Evolutionary conservation across 2,888 invertebrate species (phyloP).

Genomic region (Caenorhabditis sp.): DNA sequence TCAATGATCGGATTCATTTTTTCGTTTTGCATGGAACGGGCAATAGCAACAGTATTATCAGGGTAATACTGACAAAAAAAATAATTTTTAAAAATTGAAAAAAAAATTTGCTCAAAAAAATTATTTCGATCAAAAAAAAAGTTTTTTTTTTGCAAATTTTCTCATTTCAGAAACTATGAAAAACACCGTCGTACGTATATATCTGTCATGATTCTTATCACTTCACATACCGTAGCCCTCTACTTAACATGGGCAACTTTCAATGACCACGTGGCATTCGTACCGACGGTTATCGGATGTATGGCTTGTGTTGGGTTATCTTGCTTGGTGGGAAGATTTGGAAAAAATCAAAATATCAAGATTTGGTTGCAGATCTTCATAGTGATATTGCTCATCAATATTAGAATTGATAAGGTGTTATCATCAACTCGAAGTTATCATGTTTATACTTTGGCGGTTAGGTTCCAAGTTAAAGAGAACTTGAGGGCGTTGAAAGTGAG

Average conservation of each 20-base stretch:
- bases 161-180: slow-evolving; percentile 36
- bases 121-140: too few species aligned
- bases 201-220: slow-evolving; percentile 7
- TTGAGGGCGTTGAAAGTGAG: slow-evolving; percentile 39
- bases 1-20: slow-evolving; percentile 47
- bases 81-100: not conserved
- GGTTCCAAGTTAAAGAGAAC: slow-evolving; percentile 58
- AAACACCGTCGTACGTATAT: slow-evolving; percentile 28
- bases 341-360: too few species aligned
- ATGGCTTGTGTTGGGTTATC: slow-evolving; percentile 20
- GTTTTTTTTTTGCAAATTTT: not conserved
- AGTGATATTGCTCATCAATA: slow-evolving; percentile 25
- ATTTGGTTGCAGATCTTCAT: slow-evolving; percentile 32
- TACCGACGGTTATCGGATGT: slow-evolving; percentile 22
- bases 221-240: slow-evolving; percentile 3
- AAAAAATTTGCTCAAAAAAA: too few species aligned
- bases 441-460: slow-evolving; percentile 37
- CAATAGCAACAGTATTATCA: slow-evolving; percentile 24
- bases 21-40: slow-evolving; percentile 46
- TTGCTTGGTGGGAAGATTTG: too few species aligned
- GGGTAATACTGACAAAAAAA: slow-evolving; percentile 16
- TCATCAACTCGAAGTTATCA: not conserved
- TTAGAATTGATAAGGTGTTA: slow-evolving; percentile 22
- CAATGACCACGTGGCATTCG: slow-evolving; percentile 7
- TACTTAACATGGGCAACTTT: slow-evolving; percentile 15